Evolutionary conservation across 2,797 vertebrate species (phyloP).

Genomic region (Huso huso): DNA sequence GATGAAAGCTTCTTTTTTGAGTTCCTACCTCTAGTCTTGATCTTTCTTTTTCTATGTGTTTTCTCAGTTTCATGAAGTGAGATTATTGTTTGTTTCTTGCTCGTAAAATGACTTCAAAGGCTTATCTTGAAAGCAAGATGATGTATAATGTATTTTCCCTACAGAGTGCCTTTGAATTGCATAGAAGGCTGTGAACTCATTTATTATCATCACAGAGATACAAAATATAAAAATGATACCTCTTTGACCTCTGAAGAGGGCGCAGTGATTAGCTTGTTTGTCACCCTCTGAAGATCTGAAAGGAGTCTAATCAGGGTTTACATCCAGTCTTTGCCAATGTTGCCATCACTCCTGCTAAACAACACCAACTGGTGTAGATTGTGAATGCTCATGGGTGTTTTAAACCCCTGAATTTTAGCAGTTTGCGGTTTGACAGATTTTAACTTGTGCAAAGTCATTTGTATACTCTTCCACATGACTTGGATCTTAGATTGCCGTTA

Average conservation of each 20-base stretch:
- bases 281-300: constrained; percentile 14
- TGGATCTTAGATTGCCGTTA: too few species aligned
- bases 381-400: too few species aligned
- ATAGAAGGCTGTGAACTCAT: constrained; percentile 40
- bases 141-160: constrained; percentile 43
- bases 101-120: constrained; percentile 33
- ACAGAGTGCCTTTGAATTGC: constrained; percentile 34
- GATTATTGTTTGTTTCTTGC: constrained; percentile 33
- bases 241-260: constrained; percentile 39
- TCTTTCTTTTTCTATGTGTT: constrained; percentile 13
- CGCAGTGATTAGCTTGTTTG: constrained; percentile 37
- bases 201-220: constrained; percentile 40
- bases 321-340: constrained; percentile 28
- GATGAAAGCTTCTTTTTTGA: constrained; percentile 8
- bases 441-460: too few species aligned
- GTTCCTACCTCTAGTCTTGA: constrained; percentile 2
- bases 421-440: too few species aligned
- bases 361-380: too few species aligned
- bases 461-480: too few species aligned
- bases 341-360: constrained; percentile 12
- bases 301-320: background rate
- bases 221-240: constrained; percentile 39
- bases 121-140: constrained; percentile 48
- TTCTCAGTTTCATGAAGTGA: constrained; percentile 27
- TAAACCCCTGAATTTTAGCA: too few species aligned